Evolutionary conservation across 2,113 vertebrate genomes (phyloP), one percentile per base, ranked within the genome.

Genomic region (Periophthalmodon schlosseri): DNA sequence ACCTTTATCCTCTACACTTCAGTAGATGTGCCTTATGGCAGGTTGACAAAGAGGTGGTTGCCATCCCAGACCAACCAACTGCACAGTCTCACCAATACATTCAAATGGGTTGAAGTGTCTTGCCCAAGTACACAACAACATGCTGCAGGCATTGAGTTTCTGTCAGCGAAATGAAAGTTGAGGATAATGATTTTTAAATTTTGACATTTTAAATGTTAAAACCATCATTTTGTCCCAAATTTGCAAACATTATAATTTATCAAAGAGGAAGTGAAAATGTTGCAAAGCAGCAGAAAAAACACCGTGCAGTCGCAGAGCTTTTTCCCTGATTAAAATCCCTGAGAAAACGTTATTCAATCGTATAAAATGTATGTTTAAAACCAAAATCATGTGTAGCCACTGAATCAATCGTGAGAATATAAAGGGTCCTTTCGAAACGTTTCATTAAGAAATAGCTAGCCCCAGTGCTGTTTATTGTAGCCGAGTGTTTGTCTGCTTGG

Each of bases 361-460:
- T n/a, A 5, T 64, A 18, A 64, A 36, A 39, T 33, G 13, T 33
- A 16, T 33, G 4, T 47, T 4, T 12, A 50, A 50, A 46, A 34
- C 46, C 15, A 61, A 12, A 65, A 21, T 2, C 10, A 13, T 65
- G n/a, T 65, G 63, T 44, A 60, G 58, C 5, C 60, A 13, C 52
- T 63, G 0, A 1, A 69, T 77, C 36, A 36, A 68, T 23, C 61
- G 24, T 33, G 0, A 3, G 18, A 74, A 72, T 2, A 52, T 69
- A 79, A 47, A 21, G 20, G 33, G 2, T 24, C 52, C 2, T 23
- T 77, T 52, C 44, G 24, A 60, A 77, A 75, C 14, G 13, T 20
- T 75, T 76, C 33, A 72, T 76, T 71, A 73, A 12, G 57, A 73
- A 18, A 74, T 50, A 64, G 52, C 8, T 60, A 1, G 47, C 33